phyloP scores from a whole-genome alignment of 2,113 vertebrate species.

The Paraplagusia blochii region DNA sequence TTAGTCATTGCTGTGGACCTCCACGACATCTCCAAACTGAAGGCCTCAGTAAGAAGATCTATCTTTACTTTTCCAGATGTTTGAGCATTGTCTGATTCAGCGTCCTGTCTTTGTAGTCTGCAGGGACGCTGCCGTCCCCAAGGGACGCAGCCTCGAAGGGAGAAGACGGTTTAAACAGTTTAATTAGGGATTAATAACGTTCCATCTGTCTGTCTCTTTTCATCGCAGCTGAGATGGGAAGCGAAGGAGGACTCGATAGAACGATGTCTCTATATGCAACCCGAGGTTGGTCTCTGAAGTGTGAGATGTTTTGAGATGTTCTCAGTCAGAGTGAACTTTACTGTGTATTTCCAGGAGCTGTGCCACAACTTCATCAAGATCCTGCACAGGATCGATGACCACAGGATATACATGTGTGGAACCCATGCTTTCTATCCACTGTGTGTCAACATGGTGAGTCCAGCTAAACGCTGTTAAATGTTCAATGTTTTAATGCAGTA shows the following conservation, averaged over 20 bases:
- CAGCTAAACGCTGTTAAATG: neutral
- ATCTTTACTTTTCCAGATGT: neutral
- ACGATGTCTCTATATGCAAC: constrained; percentile 69
- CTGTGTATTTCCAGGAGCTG: constrained; percentile 63
- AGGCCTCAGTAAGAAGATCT: constrained; percentile 60
- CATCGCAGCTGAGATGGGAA: constrained; percentile 72
- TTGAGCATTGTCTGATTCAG: neutral
- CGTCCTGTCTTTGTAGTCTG: no score
- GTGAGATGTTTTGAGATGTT: neutral
- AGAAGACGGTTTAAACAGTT: neutral
- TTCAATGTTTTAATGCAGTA: no score
- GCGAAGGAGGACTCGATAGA: constrained; percentile 39
- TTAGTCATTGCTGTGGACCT: constrained; percentile 76
- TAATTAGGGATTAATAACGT: no score
- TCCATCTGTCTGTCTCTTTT: neutral
- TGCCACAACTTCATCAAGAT: constrained; percentile 79
- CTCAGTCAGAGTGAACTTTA: neutral
- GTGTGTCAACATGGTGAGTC: constrained; percentile 77
- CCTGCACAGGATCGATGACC: constrained; percentile 67
- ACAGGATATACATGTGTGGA: constrained; percentile 75
- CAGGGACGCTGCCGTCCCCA: no score
- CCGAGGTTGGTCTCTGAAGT: constrained; percentile 54
- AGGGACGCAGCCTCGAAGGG: no score
- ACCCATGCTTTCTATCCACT: constrained; percentile 77
- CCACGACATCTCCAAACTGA: constrained; percentile 67